Base-by-base conservation (phyloP, 2,113 vertebrate genomes). In the Dromaius novaehollandiae region DNA sequence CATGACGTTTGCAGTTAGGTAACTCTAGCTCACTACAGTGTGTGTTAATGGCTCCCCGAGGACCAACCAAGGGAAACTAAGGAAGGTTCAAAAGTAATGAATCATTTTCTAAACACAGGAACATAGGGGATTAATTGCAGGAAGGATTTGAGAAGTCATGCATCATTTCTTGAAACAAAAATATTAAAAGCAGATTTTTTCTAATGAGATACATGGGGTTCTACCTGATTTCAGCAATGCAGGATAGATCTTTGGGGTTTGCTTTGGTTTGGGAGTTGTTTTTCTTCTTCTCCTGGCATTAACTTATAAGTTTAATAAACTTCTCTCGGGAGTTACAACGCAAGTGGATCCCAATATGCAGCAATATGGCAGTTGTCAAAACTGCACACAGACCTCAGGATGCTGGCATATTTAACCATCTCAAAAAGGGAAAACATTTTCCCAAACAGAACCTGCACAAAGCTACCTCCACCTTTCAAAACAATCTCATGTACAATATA, bases 81-180 rank as follows among this genome's bases (percentile, higher is more conserved):
- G 98, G 98, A 98, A 98, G 98, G 98, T 99, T 98, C 98, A 98
- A 98, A 98, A 98, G 99, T 99, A 99, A 99, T 99, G 99, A 99
- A 99, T 99, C 99, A 99, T 99, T 99, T 99, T 99, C 98, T 98
- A 99, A 99, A 99, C 99, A 99, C 98, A 98, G 98, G 98, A 99
- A 99, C 99, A 98, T 92, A 99, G 99, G 98, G 99, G 98, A 99
- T 99, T 99, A 99, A 99, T 99, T 99, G 99, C 98, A 98, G 99
- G 98, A 99, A 99, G 99, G 98, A 99, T 99, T 99, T 99, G 98
- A 99, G 98, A 98, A 99, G 99, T 98, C 99, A 99, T 99, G 98
- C 98, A 99, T 99, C 99, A 99, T 98, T 98, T 98, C 97, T 98
- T 94, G 98, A 98, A 98, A 98, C 97, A 91, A 98, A 98, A 99